A percentile compares a stretch with the other conserved stretches of the same genome.
Conservation (phyloP, 2,797 vertebrate genomes). For the Garrulus glandarius region DNA sequence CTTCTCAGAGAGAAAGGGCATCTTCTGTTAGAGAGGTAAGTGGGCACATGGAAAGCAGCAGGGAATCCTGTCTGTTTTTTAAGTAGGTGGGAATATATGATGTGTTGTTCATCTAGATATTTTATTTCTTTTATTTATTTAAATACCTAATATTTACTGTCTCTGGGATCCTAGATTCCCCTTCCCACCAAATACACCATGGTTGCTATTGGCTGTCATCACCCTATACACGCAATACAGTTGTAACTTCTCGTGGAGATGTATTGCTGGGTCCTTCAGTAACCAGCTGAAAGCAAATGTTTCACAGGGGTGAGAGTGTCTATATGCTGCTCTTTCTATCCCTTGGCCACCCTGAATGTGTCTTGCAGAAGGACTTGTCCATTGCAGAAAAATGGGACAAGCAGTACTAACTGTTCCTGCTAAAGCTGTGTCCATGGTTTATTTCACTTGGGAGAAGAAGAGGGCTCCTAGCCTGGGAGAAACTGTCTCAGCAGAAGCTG, state of each 20-base stretch:
- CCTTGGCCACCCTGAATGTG: neutral
- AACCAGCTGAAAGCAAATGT: neutral
- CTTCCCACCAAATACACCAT: neutral
- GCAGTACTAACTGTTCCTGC: neutral
- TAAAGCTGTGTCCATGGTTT: neutral
- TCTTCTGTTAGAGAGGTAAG: neutral
- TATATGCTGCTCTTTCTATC: neutral
- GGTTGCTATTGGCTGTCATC: neutral
- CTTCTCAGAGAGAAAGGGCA: neutral
- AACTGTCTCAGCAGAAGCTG: neutral
- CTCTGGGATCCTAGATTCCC: neutral
- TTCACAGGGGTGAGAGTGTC: neutral
- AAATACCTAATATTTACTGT: neutral
- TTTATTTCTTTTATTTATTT: neutral
- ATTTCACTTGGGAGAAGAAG: neutral
- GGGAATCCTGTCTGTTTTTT: neutral
- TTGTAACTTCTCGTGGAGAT: neutral
- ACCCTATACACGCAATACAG: accelerated
- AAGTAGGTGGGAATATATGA: neutral
- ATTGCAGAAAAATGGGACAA: neutral
- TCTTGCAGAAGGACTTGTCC: neutral
- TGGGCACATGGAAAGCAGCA: neutral
- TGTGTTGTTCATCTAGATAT: neutral
- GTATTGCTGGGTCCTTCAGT: neutral
- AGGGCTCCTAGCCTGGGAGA: neutral